Percentiles rank a stretch among this genome's conserved stretches.
Evolutionary conservation across 2,888 invertebrate genomes (phyloP).

Genomic region (Amaurobius ferox): DNA sequence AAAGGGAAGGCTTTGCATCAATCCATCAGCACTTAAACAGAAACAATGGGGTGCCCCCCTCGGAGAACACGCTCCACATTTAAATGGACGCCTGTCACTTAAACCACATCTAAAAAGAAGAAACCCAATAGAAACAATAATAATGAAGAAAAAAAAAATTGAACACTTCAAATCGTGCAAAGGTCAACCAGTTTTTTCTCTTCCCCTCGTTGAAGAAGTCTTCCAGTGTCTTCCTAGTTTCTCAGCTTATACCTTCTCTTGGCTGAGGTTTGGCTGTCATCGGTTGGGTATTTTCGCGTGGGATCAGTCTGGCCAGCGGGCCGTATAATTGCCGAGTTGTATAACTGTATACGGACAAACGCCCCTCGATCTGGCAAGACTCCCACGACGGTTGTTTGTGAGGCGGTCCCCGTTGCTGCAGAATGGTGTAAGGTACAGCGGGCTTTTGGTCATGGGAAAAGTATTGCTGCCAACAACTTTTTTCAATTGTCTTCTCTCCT

Average conservation of each 20-base stretch:
- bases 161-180: background rate
- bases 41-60: background rate
- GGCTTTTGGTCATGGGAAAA: slow-evolving; percentile 2
- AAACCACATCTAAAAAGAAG: background rate
- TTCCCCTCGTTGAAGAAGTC: background rate
- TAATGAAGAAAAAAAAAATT: background rate
- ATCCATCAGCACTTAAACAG: background rate
- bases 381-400: slow-evolving; percentile 14
- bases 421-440: background rate
- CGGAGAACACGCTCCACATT: slow-evolving; percentile 4
- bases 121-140: background rate
- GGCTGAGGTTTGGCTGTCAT: background rate
- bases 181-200: slow-evolving; percentile 2
- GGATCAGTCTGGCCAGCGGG: slow-evolving; percentile 47
- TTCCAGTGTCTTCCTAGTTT: slow-evolving; percentile 44
- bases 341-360: slow-evolving; percentile 27
- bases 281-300: slow-evolving; percentile 17
- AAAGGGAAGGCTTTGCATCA: background rate
- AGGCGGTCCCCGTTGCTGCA: background rate
- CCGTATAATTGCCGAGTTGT: slow-evolving; percentile 48
- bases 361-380: slow-evolving; percentile 12
- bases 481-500: background rate
- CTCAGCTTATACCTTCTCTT: background rate
- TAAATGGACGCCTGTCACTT: slow-evolving; percentile 6
- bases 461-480: background rate